phyloP scores from a whole-genome alignment of 2,888 invertebrate species.

The Crioceris asparagi region DNA sequence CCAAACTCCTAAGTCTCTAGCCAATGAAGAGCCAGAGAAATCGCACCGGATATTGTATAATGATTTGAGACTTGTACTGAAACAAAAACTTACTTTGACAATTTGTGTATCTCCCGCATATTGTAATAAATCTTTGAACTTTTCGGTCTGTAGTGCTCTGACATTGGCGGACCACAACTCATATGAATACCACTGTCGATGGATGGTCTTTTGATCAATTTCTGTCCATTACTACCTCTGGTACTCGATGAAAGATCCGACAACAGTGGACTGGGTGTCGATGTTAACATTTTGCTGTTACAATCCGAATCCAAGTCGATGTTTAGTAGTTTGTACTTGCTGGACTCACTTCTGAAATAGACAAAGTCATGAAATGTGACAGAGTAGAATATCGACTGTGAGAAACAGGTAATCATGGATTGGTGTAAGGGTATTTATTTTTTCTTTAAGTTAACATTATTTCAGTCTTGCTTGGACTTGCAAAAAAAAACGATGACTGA shows the following conservation, averaged over 20 bases:
- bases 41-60: too few relatives aligned
- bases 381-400: too few relatives aligned
- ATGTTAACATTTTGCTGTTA: slow-evolving; percentile 30
- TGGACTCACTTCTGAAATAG: slow-evolving; percentile 36
- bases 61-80: too few relatives aligned
- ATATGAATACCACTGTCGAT: slow-evolving; percentile 73
- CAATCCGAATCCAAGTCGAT: slow-evolving; percentile 37
- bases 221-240: slow-evolving; percentile 29
- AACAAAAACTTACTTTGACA: slow-evolving; percentile 38
- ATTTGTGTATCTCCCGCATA: slow-evolving; percentile 34
- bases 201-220: slow-evolving; percentile 60
- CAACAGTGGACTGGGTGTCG: slow-evolving; percentile 32
- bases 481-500: too few relatives aligned
- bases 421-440: neutral
- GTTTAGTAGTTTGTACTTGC: slow-evolving; percentile 42
- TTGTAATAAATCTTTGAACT: slow-evolving; percentile 25
- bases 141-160: slow-evolving; percentile 31
- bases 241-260: slow-evolving; percentile 32
- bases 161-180: slow-evolving; percentile 34
- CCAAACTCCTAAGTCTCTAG: too few relatives aligned
- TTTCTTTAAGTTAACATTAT: too few relatives aligned
- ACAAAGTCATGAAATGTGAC: slow-evolving; percentile 1
- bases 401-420: neutral
- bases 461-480: too few relatives aligned
- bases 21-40: too few relatives aligned